These are phyloP conservation scores for Paragorgia papillata DNA, from an alignment of 92 coral and sea anemone species.

Conservation along the genomic window DNA sequence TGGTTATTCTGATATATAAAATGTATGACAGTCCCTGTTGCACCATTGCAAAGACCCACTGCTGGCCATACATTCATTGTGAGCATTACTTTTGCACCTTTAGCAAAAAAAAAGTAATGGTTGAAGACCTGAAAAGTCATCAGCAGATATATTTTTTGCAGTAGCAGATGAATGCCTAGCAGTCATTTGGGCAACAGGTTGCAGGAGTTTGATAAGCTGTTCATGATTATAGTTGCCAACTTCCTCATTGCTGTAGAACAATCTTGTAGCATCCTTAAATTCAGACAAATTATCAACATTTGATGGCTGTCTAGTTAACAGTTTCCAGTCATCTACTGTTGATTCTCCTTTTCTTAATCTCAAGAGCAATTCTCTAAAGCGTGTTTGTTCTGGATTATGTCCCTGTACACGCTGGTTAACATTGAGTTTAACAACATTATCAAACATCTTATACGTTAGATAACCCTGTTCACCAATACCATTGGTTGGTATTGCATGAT, in stretches of 20 bases:
- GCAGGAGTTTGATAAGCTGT: conserved; percentile 10
- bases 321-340: conserved; percentile 54
- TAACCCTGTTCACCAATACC: conserved; percentile 73
- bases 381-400: conserved; percentile 49
- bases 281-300: not conserved
- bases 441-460: too few species aligned
- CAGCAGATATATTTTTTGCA: not conserved
- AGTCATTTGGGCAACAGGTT: conserved; percentile 26
- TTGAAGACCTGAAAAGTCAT: conserved; percentile 24
- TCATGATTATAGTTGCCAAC: too few species aligned
- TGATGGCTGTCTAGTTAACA: conserved; percentile 36
- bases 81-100: conserved; percentile 12
- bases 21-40: conserved; percentile 15
- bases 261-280: conserved; percentile 16
- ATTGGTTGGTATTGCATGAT: conserved; percentile 68
- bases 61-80: conserved; percentile 10
- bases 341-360: conserved; percentile 36
- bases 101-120: conserved; percentile 8
- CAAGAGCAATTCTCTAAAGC: conserved; percentile 51
- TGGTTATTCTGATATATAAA: conserved; percentile 47
- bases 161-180: conserved; percentile 13
- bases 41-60: conserved; percentile 28
- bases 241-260: too few species aligned
- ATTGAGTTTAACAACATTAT: conserved; percentile 65
- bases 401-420: conserved; percentile 75